Percentiles rank a stretch among this genome's conserved stretches.
Evolutionary conservation across 1,140 invertebrate species (phyloP).

Genomic region (Lysiphlebus fabarum): DNA sequence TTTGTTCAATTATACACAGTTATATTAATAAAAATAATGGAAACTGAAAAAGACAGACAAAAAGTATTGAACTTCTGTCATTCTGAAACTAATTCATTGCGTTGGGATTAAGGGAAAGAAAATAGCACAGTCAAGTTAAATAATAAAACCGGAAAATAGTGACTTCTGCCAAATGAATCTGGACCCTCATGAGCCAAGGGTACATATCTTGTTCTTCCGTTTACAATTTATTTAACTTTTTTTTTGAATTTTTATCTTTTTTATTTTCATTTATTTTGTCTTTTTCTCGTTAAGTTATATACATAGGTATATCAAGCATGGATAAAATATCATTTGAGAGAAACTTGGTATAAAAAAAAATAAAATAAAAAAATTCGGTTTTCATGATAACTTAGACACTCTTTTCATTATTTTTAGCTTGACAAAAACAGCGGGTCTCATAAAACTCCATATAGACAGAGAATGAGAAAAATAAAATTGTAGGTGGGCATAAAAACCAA

Average conservation of each 20-base stretch:
- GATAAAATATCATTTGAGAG: slow-evolving; percentile 9
- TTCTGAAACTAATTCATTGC: slow-evolving; percentile 39
- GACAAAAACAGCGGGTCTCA: slow-evolving; percentile 13
- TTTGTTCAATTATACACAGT: no score
- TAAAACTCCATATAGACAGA: slow-evolving; percentile 1
- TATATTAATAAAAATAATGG: no score
- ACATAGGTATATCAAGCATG: neutral
- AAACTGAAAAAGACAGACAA: neutral
- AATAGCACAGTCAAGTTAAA: slow-evolving; percentile 27
- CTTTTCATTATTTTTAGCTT: slow-evolving; percentile 11
- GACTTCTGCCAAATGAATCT: slow-evolving; percentile 29
- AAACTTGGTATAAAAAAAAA: slow-evolving; percentile 1
- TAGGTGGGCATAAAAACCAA: no score
- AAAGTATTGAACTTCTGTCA: slow-evolving; percentile 43
- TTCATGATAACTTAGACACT: neutral
- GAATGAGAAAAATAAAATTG: no score
- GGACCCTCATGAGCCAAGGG: slow-evolving; percentile 11
- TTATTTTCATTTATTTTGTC: neutral
- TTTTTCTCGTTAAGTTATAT: neutral
- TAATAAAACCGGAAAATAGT: slow-evolving; percentile 38
- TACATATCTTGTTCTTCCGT: neutral
- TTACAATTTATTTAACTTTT: neutral
- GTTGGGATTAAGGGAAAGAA: slow-evolving; percentile 42
- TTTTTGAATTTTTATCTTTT: neutral
- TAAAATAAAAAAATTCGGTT: neutral